Conservation (phyloP, 2,113 vertebrate genomes). For the Chloroceryle aenea region DNA sequence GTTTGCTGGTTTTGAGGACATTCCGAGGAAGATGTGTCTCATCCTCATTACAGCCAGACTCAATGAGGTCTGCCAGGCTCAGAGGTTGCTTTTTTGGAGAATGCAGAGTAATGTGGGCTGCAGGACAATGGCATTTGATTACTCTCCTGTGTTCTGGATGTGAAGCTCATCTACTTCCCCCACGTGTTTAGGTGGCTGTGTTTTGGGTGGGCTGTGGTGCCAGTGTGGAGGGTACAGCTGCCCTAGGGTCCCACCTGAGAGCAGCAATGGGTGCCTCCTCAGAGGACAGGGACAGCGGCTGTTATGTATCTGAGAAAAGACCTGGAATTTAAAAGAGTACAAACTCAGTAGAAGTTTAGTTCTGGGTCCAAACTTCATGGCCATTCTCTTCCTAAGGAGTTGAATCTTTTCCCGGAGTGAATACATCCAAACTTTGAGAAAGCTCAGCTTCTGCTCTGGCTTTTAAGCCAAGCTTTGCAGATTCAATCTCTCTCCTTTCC, state of each 20-base stretch:
- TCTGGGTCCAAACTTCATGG: neutral
- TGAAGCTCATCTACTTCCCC: neutral
- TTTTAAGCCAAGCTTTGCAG: neutral
- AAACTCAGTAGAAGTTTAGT: neutral
- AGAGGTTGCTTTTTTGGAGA: neutral
- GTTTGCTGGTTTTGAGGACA: neutral
- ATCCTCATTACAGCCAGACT: rapidly evolving
- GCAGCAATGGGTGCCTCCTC: neutral
- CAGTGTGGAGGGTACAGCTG: neutral
- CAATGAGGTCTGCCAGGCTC: neutral
- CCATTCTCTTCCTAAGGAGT: neutral
- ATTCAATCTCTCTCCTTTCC: neutral
- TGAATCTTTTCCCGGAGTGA: neutral
- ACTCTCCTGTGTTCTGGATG: neutral
- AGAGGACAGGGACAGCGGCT: neutral
- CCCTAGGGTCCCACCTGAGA: neutral
- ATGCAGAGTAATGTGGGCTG: neutral
- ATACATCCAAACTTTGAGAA: neutral
- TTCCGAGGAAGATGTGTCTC: neutral
- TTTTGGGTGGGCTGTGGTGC: neutral
- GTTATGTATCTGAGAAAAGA: neutral
- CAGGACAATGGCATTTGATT: neutral
- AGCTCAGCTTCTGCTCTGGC: conserved; percentile 18
- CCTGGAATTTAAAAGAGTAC: neutral
- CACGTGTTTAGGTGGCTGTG: rapidly evolving